Percentiles rank a stretch among this genome's conserved stretches.
Conservation (phyloP, 2,888 invertebrate genomes). For the Stenchaetothrips biformis region DNA sequence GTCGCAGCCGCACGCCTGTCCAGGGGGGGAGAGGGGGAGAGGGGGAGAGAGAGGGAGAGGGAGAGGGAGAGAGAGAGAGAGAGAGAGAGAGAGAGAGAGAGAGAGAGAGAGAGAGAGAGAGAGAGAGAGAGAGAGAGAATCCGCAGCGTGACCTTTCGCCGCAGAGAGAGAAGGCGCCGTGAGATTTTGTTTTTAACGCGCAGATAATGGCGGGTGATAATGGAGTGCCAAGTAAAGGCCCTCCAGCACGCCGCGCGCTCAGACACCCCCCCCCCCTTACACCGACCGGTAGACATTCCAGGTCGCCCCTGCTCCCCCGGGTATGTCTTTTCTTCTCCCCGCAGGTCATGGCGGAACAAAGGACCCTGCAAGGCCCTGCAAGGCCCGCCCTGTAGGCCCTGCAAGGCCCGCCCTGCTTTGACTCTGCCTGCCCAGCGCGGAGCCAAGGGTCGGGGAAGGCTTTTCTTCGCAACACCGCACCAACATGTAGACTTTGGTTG, state of each 20-base stretch:
- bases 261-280: not conserved
- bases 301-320: not conserved
- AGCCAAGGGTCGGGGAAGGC: no score
- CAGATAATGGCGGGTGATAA: not conserved
- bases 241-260: not conserved
- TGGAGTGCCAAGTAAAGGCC: not conserved
- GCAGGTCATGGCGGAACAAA: not conserved
- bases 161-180: not conserved
- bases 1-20: no score
- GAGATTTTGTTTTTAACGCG: slow-evolving; percentile 5
- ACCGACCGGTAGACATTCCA: no score
- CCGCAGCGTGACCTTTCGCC: no score
- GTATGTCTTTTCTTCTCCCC: not conserved
- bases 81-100: not conserved
- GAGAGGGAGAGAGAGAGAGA: not conserved
- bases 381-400: no score
- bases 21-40: not conserved
- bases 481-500: no score
- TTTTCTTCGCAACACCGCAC: no score
- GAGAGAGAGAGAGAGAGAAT: not conserved
- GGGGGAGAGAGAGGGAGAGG: not conserved
- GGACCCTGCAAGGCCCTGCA: not conserved
- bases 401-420: no score
- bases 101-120: not conserved
- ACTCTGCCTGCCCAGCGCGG: no score